phyloP scores from a whole-genome alignment of 1,140 invertebrate genomes.

The Penaeus japonicus region DNA sequence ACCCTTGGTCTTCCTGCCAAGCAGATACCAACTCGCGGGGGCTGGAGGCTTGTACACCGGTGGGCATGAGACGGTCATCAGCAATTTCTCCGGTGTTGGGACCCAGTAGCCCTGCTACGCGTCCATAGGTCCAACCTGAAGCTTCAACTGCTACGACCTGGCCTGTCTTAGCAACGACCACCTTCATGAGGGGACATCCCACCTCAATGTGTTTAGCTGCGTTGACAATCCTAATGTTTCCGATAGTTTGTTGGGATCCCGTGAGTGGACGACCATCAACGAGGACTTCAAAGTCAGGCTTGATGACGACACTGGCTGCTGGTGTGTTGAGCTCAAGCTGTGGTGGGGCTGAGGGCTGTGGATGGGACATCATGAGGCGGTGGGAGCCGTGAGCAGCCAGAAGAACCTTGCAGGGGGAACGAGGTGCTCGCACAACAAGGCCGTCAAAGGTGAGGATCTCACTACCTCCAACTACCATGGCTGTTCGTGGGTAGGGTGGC shows the following conservation, averaged over 20 bases:
- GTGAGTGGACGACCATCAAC: constrained; percentile 1
- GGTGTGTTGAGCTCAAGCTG: neutral
- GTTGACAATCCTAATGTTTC: neutral
- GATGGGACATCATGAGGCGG: constrained; percentile 28
- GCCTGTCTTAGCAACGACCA: neutral
- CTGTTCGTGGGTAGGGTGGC: constrained; percentile 26
- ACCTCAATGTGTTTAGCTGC: neutral
- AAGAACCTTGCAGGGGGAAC: constrained; percentile 31
- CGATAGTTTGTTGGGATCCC: neutral
- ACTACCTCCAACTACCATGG: constrained; percentile 17
- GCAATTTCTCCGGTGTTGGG: constrained; percentile 17
- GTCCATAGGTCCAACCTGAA: constrained; percentile 30
- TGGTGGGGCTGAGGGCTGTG: neutral
- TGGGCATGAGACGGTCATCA: constrained; percentile 31
- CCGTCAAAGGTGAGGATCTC: constrained; percentile 45
- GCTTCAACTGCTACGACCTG: constrained; percentile 20
- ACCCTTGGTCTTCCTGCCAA: constrained; percentile 31
- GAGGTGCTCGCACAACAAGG: constrained; percentile 24
- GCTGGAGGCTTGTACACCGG: constrained; percentile 20
- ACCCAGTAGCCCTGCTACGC: constrained; percentile 22
- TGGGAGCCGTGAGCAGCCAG: neutral
- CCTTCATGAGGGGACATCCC: neutral
- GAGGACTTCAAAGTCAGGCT: constrained; percentile 13
- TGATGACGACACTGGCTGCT: neutral
- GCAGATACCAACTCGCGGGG: constrained; percentile 30